phyloP scores from a whole-genome alignment of 1,140 invertebrate species.

The Anastrepha obliqua region DNA sequence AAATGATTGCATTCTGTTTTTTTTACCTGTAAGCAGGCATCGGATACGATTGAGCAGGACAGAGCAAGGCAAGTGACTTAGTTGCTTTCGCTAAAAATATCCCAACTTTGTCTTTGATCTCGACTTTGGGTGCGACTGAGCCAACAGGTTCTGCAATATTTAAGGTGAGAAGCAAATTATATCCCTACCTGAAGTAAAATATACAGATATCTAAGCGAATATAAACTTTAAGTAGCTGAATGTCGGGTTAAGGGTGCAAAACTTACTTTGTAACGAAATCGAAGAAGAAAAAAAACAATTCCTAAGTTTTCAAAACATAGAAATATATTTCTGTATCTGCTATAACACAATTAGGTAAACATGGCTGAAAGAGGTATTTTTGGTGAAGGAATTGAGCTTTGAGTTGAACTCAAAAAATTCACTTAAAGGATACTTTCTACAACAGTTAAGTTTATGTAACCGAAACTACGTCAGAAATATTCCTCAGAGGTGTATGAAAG shows the following conservation, averaged over 20 bases:
- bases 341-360: too few species aligned
- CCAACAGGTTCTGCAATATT: conserved; percentile 79
- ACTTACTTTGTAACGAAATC: too few species aligned
- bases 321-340: too few species aligned
- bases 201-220: neutral
- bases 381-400: too few species aligned
- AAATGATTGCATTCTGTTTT: too few species aligned
- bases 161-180: neutral
- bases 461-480: too few species aligned
- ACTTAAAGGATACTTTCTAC: too few species aligned
- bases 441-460: too few species aligned
- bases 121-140: conserved; percentile 81
- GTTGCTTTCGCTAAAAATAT: conserved; percentile 76
- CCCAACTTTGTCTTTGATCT: conserved; percentile 74
- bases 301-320: conserved; percentile 75
- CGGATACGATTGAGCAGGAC: conserved; percentile 80
- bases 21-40: conserved; percentile 77
- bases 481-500: too few species aligned
- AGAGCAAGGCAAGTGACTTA: conserved; percentile 78
- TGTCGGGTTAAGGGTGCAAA: conserved; percentile 56
- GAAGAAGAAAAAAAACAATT: conserved; percentile 74
- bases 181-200: neutral
- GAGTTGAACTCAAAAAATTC: too few species aligned
- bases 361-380: too few species aligned
- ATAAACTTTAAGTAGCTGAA: neutral